A percentile compares a stretch with the other conserved stretches of the same genome.
Evolutionary conservation across 2,113 vertebrate genomes (phyloP).

Genomic region (Petromus typicus): DNA sequence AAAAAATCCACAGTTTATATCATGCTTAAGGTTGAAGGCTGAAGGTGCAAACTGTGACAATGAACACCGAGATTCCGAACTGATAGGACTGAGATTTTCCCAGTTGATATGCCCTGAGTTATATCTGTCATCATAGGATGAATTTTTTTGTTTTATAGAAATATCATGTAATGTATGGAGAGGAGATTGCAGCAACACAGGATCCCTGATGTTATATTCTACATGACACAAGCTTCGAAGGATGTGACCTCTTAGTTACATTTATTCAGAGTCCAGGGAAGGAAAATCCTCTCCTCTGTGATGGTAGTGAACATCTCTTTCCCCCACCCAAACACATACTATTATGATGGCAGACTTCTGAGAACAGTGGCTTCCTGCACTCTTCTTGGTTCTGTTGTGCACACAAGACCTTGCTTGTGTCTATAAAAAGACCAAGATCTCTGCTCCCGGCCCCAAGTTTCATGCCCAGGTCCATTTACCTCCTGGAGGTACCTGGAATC

Average conservation of each 20-base stretch:
- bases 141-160: background rate
- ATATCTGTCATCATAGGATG: background rate
- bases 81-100: background rate
- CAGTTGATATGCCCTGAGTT: background rate
- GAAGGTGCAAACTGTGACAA: background rate
- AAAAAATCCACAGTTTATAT: background rate
- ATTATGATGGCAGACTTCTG: background rate
- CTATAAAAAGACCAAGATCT: background rate
- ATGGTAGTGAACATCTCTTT: background rate
- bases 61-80: background rate
- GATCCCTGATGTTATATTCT: background rate
- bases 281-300: background rate
- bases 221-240: background rate
- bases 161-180: background rate
- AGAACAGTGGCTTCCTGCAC: background rate
- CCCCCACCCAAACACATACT: accelerated
- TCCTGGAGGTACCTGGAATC: background rate
- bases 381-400: background rate
- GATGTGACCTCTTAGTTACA: background rate
- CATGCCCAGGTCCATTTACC: too few relatives aligned
- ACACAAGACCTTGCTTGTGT: background rate
- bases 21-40: background rate
- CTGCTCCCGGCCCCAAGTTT: background rate
- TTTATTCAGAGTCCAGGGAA: background rate
- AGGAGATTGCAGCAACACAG: background rate